Evolutionary conservation across 2,888 invertebrate species (phyloP).

Genomic region (Dendrolimus pini): DNA sequence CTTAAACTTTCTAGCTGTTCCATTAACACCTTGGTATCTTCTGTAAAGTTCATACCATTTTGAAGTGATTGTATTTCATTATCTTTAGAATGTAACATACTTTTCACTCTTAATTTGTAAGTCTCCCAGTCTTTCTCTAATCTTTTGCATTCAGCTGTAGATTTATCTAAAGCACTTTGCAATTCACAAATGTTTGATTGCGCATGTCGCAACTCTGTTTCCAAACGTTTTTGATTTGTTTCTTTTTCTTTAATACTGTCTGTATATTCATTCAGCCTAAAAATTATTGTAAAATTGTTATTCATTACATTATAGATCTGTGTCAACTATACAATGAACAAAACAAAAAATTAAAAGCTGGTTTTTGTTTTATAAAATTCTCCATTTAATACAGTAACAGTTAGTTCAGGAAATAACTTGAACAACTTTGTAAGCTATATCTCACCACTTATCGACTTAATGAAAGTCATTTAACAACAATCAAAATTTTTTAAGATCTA

Average conservation of each 20-base stretch:
- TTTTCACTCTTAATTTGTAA: conserved; percentile 61
- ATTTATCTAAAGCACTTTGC: conserved; percentile 41
- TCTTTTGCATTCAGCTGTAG: conserved; percentile 42
- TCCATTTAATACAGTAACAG: too few species aligned
- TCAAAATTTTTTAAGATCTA: too few species aligned
- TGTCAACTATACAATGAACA: too few species aligned
- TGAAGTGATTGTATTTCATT: conserved; percentile 50
- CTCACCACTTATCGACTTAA: too few species aligned
- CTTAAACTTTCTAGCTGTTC: conserved; percentile 48
- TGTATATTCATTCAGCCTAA: background rate
- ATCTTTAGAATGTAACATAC: conserved; percentile 56
- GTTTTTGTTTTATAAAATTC: too few species aligned
- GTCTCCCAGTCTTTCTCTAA: conserved; percentile 63
- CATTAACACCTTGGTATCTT: conserved; percentile 49
- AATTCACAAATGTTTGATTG: conserved; percentile 43
- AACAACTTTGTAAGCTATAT: too few species aligned
- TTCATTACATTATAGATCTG: too few species aligned
- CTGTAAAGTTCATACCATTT: conserved; percentile 38
- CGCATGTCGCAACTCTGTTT: conserved; percentile 53
- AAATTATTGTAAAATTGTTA: background rate
- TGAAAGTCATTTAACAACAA: too few species aligned
- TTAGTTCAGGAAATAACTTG: too few species aligned
- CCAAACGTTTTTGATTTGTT: conserved; percentile 34
- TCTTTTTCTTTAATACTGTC: conserved; percentile 20
- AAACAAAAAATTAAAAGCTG: too few species aligned